phyloP scores from a whole-genome alignment of 1,140 invertebrate genomes.

The Pachyrhynchus sulphureomaculatus region DNA sequence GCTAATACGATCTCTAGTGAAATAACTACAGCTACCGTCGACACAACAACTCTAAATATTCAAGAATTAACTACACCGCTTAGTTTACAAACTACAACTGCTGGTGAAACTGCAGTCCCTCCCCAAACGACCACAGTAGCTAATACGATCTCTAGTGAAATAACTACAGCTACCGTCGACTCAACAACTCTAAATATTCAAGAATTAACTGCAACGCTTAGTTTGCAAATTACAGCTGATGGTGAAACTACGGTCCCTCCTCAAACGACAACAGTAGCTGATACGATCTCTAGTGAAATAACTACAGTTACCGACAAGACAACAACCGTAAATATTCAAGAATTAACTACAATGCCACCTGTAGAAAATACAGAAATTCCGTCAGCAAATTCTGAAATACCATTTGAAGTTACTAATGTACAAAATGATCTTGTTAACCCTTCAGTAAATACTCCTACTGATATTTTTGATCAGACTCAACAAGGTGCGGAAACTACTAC shows the following conservation, averaged over 20 bases:
- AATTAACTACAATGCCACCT: constrained; percentile 8
- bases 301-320: neutral
- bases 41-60: no score
- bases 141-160: no score
- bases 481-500: constrained; percentile 1
- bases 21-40: neutral
- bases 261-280: neutral
- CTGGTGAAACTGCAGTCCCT: no score
- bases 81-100: no score
- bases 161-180: neutral
- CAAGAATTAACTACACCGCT: no score
- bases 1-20: no score
- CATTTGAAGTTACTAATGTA: neutral
- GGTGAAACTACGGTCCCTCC: neutral
- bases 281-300: constrained; percentile 1
- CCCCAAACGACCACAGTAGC: no score
- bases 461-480: neutral
- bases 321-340: constrained; percentile 7
- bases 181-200: no score
- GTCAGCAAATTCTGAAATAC: neutral
- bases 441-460: neutral
- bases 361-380: neutral
- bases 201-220: no score
- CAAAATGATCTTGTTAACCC: neutral
- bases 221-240: neutral